Evolutionary conservation across 2,113 vertebrate genomes (phyloP).

Genomic region (Alouatta palliata): DNA sequence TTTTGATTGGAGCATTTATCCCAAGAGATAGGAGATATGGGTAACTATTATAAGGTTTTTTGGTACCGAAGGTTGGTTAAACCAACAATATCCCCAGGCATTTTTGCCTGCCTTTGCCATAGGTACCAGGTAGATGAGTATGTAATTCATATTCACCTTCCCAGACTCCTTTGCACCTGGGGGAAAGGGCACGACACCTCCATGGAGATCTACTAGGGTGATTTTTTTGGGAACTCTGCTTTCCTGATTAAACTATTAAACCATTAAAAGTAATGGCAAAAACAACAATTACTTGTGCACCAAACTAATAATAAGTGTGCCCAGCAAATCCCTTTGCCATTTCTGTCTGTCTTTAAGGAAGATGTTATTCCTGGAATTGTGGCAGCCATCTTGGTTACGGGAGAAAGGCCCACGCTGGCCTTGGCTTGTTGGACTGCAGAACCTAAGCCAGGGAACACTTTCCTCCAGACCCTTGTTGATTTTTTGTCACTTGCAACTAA

Average conservation of each 20-base stretch:
- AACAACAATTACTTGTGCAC: no score
- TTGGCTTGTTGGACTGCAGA: not conserved
- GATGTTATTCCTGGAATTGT: not conserved
- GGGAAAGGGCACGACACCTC: not conserved
- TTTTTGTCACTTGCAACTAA: not conserved
- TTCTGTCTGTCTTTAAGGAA: not conserved
- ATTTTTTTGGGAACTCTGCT: conserved; percentile 24
- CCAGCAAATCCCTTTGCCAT: not conserved
- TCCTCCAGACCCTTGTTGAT: not conserved
- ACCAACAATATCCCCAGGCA: not conserved
- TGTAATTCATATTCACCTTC: not conserved
- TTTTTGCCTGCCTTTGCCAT: not conserved
- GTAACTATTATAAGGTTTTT: not conserved
- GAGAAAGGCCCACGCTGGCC: not conserved
- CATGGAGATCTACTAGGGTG: not conserved
- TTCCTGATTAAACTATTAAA: not conserved
- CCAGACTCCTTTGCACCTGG: not conserved
- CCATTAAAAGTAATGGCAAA: no score
- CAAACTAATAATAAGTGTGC: not conserved
- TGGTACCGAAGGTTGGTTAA: not conserved
- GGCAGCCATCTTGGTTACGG: not conserved
- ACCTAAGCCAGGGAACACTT: not conserved
- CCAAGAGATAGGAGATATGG: not conserved
- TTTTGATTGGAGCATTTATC: not conserved
- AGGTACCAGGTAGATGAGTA: not conserved